Evolutionary conservation across 2,888 invertebrate species (phyloP).

Genomic region (Pristionchus mayeri): DNA sequence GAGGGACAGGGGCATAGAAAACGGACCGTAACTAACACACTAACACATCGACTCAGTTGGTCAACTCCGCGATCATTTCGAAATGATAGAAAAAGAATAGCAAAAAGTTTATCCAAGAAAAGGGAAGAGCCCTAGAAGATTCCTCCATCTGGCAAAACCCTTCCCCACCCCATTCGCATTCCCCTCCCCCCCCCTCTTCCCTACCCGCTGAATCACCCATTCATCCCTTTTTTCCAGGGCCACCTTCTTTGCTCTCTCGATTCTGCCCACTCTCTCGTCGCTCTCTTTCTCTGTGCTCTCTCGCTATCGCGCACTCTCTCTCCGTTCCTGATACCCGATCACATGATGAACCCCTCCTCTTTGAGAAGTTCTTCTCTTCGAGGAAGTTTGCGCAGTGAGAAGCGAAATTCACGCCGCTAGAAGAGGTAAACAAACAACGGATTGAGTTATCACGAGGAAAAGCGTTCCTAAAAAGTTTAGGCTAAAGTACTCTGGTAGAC

Average conservation of each 20-base stretch:
- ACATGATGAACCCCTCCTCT: too few species aligned
- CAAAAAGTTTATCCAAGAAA: not conserved
- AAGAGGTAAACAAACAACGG: too few species aligned
- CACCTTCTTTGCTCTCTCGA: not conserved
- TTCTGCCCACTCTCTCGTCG: too few species aligned
- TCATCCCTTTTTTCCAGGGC: slow-evolving; percentile 5
- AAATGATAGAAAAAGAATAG: not conserved
- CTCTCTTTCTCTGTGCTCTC: too few species aligned
- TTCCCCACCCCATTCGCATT: not conserved
- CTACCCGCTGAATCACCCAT: slow-evolving; percentile 24
- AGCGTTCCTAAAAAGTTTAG: too few species aligned
- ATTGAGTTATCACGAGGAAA: too few species aligned
- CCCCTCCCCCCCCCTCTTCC: not conserved
- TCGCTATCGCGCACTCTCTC: too few species aligned
- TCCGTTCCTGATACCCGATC: too few species aligned
- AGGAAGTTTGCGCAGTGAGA: too few species aligned
- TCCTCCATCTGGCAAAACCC: not conserved
- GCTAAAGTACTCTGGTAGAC: too few species aligned
- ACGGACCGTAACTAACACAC: not conserved
- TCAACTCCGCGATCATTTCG: not conserved
- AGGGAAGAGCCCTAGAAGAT: not conserved
- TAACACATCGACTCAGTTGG: not conserved
- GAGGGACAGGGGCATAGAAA: not conserved
- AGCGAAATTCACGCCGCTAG: too few species aligned
- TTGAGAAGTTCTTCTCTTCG: too few species aligned